Conservation (phyloP, 2,797 vertebrate species). For the Macroramphosus scolopax region DNA sequence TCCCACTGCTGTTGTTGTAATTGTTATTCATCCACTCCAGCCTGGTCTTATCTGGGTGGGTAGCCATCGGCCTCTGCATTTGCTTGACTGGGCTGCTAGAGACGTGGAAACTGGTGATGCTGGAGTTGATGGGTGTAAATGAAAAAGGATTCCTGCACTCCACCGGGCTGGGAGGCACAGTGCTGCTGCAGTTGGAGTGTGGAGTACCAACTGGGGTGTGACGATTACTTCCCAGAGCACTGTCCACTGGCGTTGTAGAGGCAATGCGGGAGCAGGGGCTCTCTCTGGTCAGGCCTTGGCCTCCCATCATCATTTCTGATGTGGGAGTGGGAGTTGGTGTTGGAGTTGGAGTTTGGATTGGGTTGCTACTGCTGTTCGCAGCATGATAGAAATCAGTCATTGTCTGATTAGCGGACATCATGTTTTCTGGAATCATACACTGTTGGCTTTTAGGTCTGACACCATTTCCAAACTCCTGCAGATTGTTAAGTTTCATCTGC, state of each 20-base stretch:
- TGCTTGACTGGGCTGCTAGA: constrained; percentile 96
- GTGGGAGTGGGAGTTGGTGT: constrained; percentile 86
- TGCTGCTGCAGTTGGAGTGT: constrained; percentile 96
- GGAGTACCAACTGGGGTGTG: constrained; percentile 94
- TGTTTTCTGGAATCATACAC: constrained; percentile 68
- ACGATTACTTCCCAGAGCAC: constrained; percentile 90
- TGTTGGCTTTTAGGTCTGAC: constrained; percentile 81
- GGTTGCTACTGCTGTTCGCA: constrained; percentile 82
- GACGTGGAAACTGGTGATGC: constrained; percentile 86
- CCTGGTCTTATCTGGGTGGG: constrained; percentile 95
- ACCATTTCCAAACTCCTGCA: constrained; percentile 81
- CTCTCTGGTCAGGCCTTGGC: constrained; percentile 84
- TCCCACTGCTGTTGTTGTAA: constrained; percentile 79
- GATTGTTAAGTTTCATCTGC: constrained; percentile 91
- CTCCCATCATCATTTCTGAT: constrained; percentile 87
- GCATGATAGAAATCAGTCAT: constrained; percentile 83
- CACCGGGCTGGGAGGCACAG: constrained; percentile 93
- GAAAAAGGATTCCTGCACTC: constrained; percentile 97
- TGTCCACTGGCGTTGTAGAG: constrained; percentile 92
- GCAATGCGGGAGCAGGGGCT: constrained; percentile 90
- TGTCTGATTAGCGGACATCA: constrained; percentile 76
- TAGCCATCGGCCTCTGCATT: constrained; percentile 98
- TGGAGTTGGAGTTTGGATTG: constrained; percentile 84
- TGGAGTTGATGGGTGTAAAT: constrained; percentile 97
- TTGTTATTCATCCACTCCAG: constrained; percentile 97